A percentile compares a stretch with the other conserved stretches of the same genome.
These are phyloP conservation scores for Drosophila macrospina DNA, from an alignment of 2,888 invertebrate species.

Conservation along the genomic window DNA sequence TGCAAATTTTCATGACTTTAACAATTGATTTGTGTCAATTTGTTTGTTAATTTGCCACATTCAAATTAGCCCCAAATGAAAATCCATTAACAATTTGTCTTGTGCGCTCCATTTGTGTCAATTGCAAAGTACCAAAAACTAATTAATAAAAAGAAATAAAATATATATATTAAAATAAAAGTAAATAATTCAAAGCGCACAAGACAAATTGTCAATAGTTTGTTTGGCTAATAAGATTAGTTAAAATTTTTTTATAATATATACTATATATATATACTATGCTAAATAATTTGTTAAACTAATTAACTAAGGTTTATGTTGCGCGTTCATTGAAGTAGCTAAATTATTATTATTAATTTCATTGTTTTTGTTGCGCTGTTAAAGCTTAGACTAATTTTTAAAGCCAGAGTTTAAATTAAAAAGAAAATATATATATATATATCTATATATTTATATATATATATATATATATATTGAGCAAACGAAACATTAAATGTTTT, in stretches of 20 bases:
- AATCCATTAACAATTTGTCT: slow-evolving; percentile 63
- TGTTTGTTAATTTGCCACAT: slow-evolving; percentile 63
- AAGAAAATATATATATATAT: too few relatives aligned
- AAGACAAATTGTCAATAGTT: slow-evolving; percentile 66
- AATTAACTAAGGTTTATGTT: slow-evolving; percentile 73
- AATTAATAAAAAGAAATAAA: slow-evolving; percentile 4
- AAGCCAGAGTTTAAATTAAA: slow-evolving; percentile 19
- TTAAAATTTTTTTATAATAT: slow-evolving; percentile 43
- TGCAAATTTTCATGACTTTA: slow-evolving; percentile 60
- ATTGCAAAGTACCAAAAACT: slow-evolving; percentile 56
- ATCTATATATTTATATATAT: too few relatives aligned
- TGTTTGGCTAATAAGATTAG: slow-evolving; percentile 59
- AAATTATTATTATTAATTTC: slow-evolving; percentile 67
- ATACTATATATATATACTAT: slow-evolving; percentile 14
- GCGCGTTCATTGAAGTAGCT: slow-evolving; percentile 65
- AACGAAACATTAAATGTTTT: slow-evolving; percentile 55
- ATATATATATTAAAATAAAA: background rate
- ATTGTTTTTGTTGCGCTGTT: slow-evolving; percentile 70
- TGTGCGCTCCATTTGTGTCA: slow-evolving; percentile 69
- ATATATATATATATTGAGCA: too few relatives aligned
- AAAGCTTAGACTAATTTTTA: slow-evolving; percentile 65
- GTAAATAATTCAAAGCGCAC: slow-evolving; percentile 14
- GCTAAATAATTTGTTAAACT: slow-evolving; percentile 65
- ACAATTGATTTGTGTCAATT: slow-evolving; percentile 69
- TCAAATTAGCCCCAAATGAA: slow-evolving; percentile 35